Conservation (phyloP, 2,888 invertebrate genomes). For the Cephus pygmeus region DNA sequence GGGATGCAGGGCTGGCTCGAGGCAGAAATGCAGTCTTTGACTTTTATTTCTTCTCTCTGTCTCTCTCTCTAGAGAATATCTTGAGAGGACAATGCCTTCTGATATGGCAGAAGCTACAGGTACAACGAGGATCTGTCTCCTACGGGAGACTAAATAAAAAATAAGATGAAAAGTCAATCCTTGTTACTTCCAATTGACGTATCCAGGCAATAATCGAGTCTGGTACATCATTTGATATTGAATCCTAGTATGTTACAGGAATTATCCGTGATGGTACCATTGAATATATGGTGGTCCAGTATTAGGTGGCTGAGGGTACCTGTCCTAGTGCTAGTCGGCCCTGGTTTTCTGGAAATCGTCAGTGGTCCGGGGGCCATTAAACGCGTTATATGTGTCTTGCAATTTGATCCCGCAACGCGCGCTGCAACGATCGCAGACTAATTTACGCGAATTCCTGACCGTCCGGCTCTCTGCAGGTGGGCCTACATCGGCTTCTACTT, state of each 20-base stretch:
- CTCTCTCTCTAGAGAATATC: not conserved
- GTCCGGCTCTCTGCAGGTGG: constrained; percentile 46
- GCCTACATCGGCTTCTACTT: constrained; percentile 6
- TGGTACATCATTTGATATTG: constrained; percentile 15
- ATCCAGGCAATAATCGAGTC: constrained; percentile 14
- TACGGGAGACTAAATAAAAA: not conserved
- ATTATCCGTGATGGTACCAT: not conserved
- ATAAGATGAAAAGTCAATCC: not conserved
- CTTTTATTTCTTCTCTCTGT: not conserved
- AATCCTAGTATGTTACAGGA: constrained; percentile 6
- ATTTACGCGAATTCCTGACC: constrained; percentile 57
- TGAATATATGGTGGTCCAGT: not conserved
- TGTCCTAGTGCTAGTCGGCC: constrained; percentile 30
- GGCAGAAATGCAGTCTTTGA: not conserved
- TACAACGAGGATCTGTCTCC: constrained; percentile 6
- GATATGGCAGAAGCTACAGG: constrained; percentile 12
- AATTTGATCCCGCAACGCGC: constrained; percentile 57
- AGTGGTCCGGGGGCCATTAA: constrained; percentile 58
- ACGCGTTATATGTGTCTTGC: constrained; percentile 61
- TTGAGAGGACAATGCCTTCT: not conserved
- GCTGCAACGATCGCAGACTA: constrained; percentile 49
- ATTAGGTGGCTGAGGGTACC: not conserved
- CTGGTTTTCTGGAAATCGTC: constrained; percentile 62
- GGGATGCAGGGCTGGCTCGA: constrained; percentile 21
- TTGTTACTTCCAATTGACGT: not conserved